A percentile compares a stretch with the other conserved stretches of the same genome.
phyloP scores from a whole-genome alignment of 2,113 vertebrate species.

The Pseudorectes ferrugineus region DNA sequence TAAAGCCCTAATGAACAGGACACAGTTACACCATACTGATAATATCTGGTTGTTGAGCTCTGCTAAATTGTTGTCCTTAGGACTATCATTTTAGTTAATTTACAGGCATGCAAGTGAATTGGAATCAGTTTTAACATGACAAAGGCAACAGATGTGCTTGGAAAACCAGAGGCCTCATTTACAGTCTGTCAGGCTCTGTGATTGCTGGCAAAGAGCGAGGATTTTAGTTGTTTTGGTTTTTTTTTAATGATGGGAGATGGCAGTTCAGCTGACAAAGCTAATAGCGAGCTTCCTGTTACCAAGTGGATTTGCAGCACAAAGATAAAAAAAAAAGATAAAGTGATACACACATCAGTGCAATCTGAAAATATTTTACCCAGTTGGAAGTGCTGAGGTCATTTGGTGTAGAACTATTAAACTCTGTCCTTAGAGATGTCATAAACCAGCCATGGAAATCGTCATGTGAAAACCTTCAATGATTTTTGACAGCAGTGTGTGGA shows the following conservation, averaged over 20 bases:
- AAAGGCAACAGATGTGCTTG: conserved; percentile 8
- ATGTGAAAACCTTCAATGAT: neutral
- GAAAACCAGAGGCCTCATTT: conserved; percentile 10
- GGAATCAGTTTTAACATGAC: neutral
- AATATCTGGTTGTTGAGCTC: neutral
- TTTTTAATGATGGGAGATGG: neutral
- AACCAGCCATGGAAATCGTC: neutral
- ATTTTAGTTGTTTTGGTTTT: neutral
- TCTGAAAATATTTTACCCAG: neutral
- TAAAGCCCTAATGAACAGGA: neutral
- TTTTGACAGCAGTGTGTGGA: neutral
- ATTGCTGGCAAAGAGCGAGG: neutral
- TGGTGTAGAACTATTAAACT: neutral
- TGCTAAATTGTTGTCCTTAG: neutral
- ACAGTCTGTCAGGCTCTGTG: neutral
- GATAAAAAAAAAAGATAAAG: neutral
- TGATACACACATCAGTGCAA: neutral
- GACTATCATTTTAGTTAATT: neutral
- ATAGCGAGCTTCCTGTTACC: neutral
- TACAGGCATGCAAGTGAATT: neutral
- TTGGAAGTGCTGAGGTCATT: neutral
- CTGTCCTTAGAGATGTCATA: neutral
- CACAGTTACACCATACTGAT: neutral
- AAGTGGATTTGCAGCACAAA: neutral
- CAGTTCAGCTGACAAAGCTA: neutral